These are phyloP conservation scores for Girardia tigrina DNA, from an alignment of 2,888 invertebrate species.

Conservation along the genomic window DNA sequence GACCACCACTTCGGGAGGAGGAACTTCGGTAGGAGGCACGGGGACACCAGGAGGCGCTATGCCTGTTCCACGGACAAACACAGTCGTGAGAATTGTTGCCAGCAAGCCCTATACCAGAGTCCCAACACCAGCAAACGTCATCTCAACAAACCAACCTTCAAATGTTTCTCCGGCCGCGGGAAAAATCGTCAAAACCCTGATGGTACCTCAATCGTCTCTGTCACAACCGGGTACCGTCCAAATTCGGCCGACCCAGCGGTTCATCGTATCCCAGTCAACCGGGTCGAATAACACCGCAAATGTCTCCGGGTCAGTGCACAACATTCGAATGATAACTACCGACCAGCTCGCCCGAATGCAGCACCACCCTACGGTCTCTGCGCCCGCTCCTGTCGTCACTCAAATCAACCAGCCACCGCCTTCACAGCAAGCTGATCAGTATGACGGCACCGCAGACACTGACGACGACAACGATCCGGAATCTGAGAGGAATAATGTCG, in stretches of 20 bases:
- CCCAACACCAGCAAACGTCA: not conserved
- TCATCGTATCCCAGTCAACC: not conserved
- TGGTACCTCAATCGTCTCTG: not conserved
- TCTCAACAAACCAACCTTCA: too few species aligned
- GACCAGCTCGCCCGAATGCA: not conserved
- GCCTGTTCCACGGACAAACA: too few species aligned
- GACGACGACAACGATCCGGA: conserved; percentile 25
- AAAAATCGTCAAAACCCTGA: not conserved
- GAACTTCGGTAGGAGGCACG: too few species aligned
- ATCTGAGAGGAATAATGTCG: conserved; percentile 27
- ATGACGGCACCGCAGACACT: conserved; percentile 38
- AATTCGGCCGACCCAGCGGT: not conserved
- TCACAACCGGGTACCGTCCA: not conserved
- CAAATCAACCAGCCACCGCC: conserved; percentile 37
- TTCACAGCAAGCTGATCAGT: conserved; percentile 39
- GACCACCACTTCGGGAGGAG: too few species aligned
- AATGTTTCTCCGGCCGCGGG: too few species aligned
- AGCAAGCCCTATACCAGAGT: not conserved
- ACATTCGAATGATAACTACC: not conserved
- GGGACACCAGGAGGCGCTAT: too few species aligned
- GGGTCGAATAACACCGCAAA: not conserved
- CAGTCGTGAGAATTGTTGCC: not conserved
- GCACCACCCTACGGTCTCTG: not conserved
- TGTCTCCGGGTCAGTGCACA: not conserved
- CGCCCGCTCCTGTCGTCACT: not conserved